Percentiles rank a stretch among this genome's conserved stretches.
phyloP scores from a whole-genome alignment of 35 echinoderm and acorn worm genomes.

The Apostichopus japonicus region DNA sequence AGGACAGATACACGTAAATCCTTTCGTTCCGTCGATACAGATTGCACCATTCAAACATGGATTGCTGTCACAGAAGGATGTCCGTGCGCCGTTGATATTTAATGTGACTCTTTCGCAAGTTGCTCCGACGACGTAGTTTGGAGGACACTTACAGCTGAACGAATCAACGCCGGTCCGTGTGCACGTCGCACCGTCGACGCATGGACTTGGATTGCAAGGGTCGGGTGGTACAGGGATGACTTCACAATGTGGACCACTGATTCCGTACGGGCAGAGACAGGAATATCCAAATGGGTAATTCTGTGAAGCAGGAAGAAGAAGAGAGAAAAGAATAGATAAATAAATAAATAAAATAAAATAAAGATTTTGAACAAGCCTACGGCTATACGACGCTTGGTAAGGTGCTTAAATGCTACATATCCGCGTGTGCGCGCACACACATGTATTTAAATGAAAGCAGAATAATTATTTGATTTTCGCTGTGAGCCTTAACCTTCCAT shows the following conservation, averaged over 20 bases:
- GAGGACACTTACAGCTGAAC: slow-evolving; percentile 44
- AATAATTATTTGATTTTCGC: too few relatives aligned
- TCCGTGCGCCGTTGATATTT: neutral
- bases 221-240: slow-evolving; percentile 32
- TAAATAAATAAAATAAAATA: too few relatives aligned
- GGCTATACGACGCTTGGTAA: too few relatives aligned
- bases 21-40: slow-evolving; percentile 76
- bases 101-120: slow-evolving; percentile 21
- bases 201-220: slow-evolving; percentile 47
- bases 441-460: too few relatives aligned
- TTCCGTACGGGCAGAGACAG: slow-evolving; percentile 48
- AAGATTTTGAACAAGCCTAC: too few relatives aligned
- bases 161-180: slow-evolving; percentile 31
- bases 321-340: neutral
- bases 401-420: too few relatives aligned
- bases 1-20: slow-evolving; percentile 85
- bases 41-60: slow-evolving; percentile 81
- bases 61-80: slow-evolving; percentile 58
- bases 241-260: slow-evolving; percentile 62
- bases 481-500: too few relatives aligned
- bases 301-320: neutral
- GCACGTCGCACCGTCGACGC: slow-evolving; percentile 48
- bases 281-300: slow-evolving; percentile 33
- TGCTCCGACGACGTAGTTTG: slow-evolving; percentile 46
- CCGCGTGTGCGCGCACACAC: too few relatives aligned